These are phyloP conservation scores for Manduca sexta DNA, from an alignment of 1,140 invertebrate species.

Conservation along the genomic window DNA sequence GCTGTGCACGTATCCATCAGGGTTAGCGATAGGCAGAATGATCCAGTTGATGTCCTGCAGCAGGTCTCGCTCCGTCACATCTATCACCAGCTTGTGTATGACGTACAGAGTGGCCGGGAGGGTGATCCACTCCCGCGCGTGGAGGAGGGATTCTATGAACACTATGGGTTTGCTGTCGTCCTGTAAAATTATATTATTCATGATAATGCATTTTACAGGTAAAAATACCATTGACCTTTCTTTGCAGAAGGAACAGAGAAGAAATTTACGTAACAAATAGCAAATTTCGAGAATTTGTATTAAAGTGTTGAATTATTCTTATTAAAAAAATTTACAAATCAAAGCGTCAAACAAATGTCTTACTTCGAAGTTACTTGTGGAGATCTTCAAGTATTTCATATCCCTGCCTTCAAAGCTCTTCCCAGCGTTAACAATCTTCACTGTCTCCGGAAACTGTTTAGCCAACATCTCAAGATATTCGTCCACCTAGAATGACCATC, in stretches of 20 bases:
- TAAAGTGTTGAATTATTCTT: no score
- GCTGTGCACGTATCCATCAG: slow-evolving; percentile 68
- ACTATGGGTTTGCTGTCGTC: slow-evolving; percentile 31
- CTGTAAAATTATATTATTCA: slow-evolving; percentile 2
- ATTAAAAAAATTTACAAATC: no score
- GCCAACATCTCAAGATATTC: slow-evolving; percentile 67
- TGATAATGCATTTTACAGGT: no score
- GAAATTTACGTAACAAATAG: no score
- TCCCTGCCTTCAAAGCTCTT: slow-evolving; percentile 67
- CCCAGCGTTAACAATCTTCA: slow-evolving; percentile 61
- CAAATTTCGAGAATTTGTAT: no score
- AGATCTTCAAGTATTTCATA: slow-evolving; percentile 73
- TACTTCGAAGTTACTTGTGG: slow-evolving; percentile 69
- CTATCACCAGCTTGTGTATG: slow-evolving; percentile 76
- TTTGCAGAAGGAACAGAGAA: no score
- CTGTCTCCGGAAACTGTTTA: slow-evolving; percentile 43
- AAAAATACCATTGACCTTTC: background rate
- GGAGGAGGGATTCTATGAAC: slow-evolving; percentile 68
- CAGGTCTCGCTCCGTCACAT: slow-evolving; percentile 69
- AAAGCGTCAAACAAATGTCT: no score
- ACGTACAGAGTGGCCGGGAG: slow-evolving; percentile 78
- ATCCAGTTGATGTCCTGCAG: slow-evolving; percentile 62
- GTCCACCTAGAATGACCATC: no score
- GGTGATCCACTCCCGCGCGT: slow-evolving; percentile 81
- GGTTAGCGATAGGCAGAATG: slow-evolving; percentile 73